phyloP scores from a whole-genome alignment of 2,113 vertebrate genomes.

The Chloropsis cyanopogon region DNA sequence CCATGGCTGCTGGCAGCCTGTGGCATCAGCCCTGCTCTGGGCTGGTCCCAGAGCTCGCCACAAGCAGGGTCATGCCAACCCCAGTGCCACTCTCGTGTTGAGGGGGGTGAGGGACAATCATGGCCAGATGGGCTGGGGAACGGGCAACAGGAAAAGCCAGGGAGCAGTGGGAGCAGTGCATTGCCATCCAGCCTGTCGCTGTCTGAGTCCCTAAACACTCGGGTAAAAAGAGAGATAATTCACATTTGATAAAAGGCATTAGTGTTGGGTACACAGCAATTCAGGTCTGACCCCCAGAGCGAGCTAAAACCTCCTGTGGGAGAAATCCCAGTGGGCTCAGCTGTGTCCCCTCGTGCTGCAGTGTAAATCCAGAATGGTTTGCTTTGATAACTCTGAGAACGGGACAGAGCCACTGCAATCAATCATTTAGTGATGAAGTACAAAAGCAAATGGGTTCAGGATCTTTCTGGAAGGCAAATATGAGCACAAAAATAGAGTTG shows the following conservation, averaged over 20 bases:
- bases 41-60: not conserved
- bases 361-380: not conserved
- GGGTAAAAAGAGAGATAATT: not conserved
- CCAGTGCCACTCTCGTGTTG: fast-evolving
- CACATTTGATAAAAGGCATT: fast-evolving
- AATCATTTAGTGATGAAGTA: not conserved
- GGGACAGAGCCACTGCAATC: not conserved
- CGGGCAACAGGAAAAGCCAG: not conserved
- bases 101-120: fast-evolving
- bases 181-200: not conserved
- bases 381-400: not conserved
- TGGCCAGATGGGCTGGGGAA: not conserved
- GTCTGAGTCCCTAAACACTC: not conserved
- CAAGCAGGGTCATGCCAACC: fast-evolving
- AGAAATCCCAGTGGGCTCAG: not conserved
- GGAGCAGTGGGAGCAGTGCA: fast-evolving
- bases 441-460: not conserved
- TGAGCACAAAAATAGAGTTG: not conserved
- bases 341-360: fast-evolving
- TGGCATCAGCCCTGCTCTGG: fast-evolving
- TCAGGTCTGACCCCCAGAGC: not conserved
- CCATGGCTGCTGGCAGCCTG: fast-evolving
- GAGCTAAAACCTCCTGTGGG: not conserved
- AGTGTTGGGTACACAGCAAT: not conserved
- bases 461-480: not conserved